Evolutionary conservation across 53 echinoderm and acorn worm genomes (phyloP).

Genomic region (Apostichopus leukothele): DNA sequence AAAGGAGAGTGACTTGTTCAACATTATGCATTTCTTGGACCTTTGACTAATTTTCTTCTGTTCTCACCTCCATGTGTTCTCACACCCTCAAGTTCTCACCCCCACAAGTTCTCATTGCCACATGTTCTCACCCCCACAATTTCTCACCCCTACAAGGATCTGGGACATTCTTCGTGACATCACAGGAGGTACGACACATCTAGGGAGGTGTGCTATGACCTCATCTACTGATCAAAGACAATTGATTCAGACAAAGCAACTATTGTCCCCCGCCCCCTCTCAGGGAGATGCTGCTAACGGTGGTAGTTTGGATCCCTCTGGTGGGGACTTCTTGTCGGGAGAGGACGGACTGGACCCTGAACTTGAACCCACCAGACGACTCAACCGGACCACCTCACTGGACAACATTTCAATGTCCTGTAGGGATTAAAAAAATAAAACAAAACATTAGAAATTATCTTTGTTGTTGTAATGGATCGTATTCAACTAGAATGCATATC

Average conservation of each 20-base stretch:
- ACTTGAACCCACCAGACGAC: conserved; percentile 70
- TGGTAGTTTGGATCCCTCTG: neutral
- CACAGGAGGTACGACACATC: neutral
- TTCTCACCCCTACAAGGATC: neutral
- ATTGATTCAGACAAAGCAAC: neutral
- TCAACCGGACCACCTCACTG: conserved; percentile 83
- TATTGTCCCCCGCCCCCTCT: neutral
- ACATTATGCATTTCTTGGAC: too few relatives aligned
- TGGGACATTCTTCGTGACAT: neutral
- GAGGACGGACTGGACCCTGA: conserved; percentile 58
- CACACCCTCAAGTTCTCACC: too few relatives aligned
- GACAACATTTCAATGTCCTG: conserved; percentile 97
- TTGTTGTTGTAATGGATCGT: too few relatives aligned
- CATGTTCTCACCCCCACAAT: too few relatives aligned
- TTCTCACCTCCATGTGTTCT: too few relatives aligned
- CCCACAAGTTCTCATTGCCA: too few relatives aligned
- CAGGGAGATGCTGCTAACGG: neutral
- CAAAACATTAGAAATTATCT: too few relatives aligned
- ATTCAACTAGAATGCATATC: too few relatives aligned
- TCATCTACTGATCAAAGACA: conserved; percentile 1
- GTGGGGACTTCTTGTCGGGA: conserved; percentile 33
- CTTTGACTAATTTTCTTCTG: too few relatives aligned
- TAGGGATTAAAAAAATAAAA: neutral
- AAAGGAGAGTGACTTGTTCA: too few relatives aligned
- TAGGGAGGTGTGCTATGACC: neutral